Conservation (phyloP, 2,888 invertebrate species). For the Perdita meconis region DNA sequence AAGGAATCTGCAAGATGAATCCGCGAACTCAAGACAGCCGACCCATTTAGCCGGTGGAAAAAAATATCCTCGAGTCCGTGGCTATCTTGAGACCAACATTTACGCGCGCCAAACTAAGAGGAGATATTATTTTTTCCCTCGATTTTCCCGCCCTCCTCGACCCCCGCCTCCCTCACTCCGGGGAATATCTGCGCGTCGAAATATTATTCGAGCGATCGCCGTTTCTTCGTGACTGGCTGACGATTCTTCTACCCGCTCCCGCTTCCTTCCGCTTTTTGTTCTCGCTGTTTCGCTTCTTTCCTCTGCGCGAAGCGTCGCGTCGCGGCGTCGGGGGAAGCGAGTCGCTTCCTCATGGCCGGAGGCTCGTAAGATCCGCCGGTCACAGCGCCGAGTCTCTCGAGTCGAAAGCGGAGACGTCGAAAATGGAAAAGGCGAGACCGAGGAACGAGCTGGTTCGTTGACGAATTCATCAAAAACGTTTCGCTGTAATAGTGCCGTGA, state of each 20-base stretch:
- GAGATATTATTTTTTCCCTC: constrained; percentile 56
- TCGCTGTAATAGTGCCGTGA: constrained; percentile 75
- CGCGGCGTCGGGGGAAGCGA: constrained; percentile 30
- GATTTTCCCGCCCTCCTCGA: background rate
- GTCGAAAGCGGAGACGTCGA: constrained; percentile 30
- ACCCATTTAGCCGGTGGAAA: constrained; percentile 61
- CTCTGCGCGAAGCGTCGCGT: too few relatives aligned
- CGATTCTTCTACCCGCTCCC: constrained; percentile 3
- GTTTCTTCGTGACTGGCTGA: constrained; percentile 5
- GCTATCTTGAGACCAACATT: constrained; percentile 57
- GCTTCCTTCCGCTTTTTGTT: constrained; percentile 54
- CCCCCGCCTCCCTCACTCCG: background rate
- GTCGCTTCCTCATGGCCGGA: constrained; percentile 66
- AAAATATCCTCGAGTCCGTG: constrained; percentile 51
- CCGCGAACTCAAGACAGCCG: constrained; percentile 64
- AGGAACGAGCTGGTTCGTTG: constrained; percentile 67
- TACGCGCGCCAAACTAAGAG: constrained; percentile 47
- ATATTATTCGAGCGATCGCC: constrained; percentile 53
- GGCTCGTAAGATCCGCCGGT: constrained; percentile 70
- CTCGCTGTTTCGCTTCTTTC: constrained; percentile 35
- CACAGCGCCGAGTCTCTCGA: constrained; percentile 25
- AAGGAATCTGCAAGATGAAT: constrained; percentile 63
- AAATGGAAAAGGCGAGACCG: constrained; percentile 30
- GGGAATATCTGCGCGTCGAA: constrained; percentile 42
- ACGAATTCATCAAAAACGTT: constrained; percentile 80